A percentile compares a stretch with the other conserved stretches of the same genome.
phyloP scores from a whole-genome alignment of 2,888 invertebrate species.

The Bugulina stolonifera region DNA sequence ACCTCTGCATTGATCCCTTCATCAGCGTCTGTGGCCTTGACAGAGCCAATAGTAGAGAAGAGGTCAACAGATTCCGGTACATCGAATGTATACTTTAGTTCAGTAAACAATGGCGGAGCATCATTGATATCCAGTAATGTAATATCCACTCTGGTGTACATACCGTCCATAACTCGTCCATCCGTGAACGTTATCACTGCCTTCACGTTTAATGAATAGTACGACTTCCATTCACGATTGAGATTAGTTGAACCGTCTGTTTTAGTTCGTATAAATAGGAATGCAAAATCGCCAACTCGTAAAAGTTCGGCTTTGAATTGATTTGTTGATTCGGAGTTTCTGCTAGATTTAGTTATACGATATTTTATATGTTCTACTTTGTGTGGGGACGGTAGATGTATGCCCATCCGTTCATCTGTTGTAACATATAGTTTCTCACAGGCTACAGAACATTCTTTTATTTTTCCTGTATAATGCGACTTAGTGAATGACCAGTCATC shows the following conservation, averaged over 20 bases:
- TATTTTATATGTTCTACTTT: neutral
- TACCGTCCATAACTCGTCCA: neutral
- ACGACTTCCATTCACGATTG: slow-evolving; percentile 83
- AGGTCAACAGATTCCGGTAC: slow-evolving; percentile 81
- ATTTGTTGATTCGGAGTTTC: slow-evolving; percentile 69
- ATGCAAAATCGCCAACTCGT: slow-evolving; percentile 87
- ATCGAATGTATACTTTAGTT: slow-evolving; percentile 76
- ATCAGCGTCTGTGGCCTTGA: slow-evolving; percentile 88
- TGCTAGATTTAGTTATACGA: slow-evolving; percentile 47
- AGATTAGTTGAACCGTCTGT: slow-evolving; percentile 66
- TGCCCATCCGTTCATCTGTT: slow-evolving; percentile 10
- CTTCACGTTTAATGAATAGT: slow-evolving; percentile 71
- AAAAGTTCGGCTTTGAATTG: slow-evolving; percentile 88
- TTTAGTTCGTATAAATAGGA: slow-evolving; percentile 79
- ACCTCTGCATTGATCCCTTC: slow-evolving; percentile 91
- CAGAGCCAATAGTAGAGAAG: slow-evolving; percentile 68
- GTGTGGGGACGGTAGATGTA: neutral
- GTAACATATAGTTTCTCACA: slow-evolving; percentile 25
- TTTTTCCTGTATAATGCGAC: neutral
- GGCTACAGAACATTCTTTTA: slow-evolving; percentile 3
- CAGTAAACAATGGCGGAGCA: slow-evolving; percentile 86
- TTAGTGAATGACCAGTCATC: neutral
- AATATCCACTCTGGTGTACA: slow-evolving; percentile 30
- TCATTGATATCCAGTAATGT: slow-evolving; percentile 59
- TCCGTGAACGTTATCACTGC: slow-evolving; percentile 54